phyloP scores from a whole-genome alignment of 2,888 invertebrate species.

The Marasmarcha lunaedactyla region DNA sequence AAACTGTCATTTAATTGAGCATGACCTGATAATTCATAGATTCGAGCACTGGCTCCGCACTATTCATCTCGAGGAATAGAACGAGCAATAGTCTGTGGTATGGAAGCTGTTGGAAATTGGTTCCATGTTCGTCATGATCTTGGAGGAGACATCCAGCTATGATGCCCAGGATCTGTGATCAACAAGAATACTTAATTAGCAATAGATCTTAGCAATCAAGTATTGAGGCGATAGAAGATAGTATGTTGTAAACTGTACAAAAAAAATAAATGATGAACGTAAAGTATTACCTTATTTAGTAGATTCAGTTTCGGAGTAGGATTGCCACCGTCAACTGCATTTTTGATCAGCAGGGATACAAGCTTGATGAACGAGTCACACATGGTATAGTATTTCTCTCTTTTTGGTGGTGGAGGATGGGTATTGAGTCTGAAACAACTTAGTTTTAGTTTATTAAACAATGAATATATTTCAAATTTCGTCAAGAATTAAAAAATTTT shows the following conservation, averaged over 20 bases:
- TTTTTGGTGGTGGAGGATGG: slow-evolving; percentile 71
- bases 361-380: slow-evolving; percentile 95
- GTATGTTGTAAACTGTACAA: too few relatives aligned
- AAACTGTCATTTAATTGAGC: too few relatives aligned
- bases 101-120: slow-evolving; percentile 96
- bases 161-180: slow-evolving; percentile 80
- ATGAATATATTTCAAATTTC: too few relatives aligned
- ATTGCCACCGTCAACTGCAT: slow-evolving; percentile 90
- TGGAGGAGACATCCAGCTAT: slow-evolving; percentile 95
- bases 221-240: background rate
- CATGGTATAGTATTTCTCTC: slow-evolving; percentile 95
- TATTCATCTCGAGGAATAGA: slow-evolving; percentile 95
- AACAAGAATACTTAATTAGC: background rate
- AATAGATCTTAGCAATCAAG: background rate
- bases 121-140: slow-evolving; percentile 92
- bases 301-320: slow-evolving; percentile 97
- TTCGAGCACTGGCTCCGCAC: slow-evolving; percentile 93
- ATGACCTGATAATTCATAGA: slow-evolving; percentile 90
- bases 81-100: slow-evolving; percentile 97
- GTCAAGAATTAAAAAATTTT: too few relatives aligned
- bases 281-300: slow-evolving; percentile 82
- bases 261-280: too few relatives aligned
- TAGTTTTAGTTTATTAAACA: background rate
- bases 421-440: slow-evolving; percentile 53
- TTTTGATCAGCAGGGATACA: slow-evolving; percentile 94